Evolutionary conservation across 2,888 invertebrate species (phyloP), one percentile per base, ranked within the genome.

Genomic region (Eugnorisma glareosa): DNA sequence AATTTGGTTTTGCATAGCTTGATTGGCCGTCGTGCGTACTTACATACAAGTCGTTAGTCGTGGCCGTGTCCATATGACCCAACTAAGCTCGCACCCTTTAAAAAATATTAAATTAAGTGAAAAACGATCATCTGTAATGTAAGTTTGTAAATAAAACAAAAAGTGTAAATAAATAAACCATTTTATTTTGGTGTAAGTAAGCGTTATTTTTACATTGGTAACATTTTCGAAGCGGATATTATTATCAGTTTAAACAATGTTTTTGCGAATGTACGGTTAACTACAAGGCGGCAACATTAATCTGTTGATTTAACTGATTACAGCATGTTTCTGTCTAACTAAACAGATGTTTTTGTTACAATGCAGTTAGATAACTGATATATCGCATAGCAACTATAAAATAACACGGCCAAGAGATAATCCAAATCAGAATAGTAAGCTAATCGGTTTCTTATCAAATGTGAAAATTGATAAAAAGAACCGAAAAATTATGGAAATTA

Each of bases 151-250:
- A 80, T 77, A 72, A 86, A 87, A 85, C 54, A 68, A 71, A 73
- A 31, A 74, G 31, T 69, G 35, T 88, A 86, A 88, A 89, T 89
- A 91, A 92, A 92, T 91, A 90, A 88, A 90, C 69, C 68, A 82
- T 59, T 91, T 90, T 92, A 91, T 91, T 91, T 75, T 75, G 35
- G 79, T 66, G 18, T 43, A 48, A 79, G 40, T 66, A 86, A 87
- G 88, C 86, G 24, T 71, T 73, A 66, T 57, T 75, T 54, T 48
- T 75, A 85, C 68, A 85, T 81, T 64, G 66, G 45, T 71, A 63
- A 76, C 28, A 28, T 77, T 68, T 67, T 68, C 28, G 11, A 83
- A 66, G 31, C 51, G 4, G 18, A n/a, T 31, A 31, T 18, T 73
- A 67, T 21, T 68, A 76, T 72, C 73, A 57, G 54, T 57, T 37